A percentile compares a stretch with the other conserved stretches of the same genome.
phyloP scores from a whole-genome alignment of 2,888 invertebrate species.

The Apodemia hepburni region DNA sequence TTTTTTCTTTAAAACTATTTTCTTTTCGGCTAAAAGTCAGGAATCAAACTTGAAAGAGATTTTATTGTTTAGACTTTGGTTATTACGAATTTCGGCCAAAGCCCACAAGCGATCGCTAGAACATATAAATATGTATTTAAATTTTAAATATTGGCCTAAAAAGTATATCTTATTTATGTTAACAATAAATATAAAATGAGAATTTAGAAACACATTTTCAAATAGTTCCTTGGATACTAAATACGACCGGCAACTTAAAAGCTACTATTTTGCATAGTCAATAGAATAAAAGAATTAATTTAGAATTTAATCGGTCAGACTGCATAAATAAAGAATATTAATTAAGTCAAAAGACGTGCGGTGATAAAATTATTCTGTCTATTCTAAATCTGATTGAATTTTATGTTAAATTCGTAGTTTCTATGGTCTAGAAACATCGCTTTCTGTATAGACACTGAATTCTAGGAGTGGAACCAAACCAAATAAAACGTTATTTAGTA shows the following conservation, averaged over 20 bases:
- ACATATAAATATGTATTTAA: too few relatives aligned
- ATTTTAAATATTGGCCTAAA: too few relatives aligned
- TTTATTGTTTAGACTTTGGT: too few relatives aligned
- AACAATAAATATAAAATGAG: neutral
- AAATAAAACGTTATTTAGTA: too few relatives aligned
- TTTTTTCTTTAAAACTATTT: too few relatives aligned
- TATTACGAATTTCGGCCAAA: too few relatives aligned
- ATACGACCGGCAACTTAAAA: neutral
- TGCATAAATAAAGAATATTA: constrained; percentile 11
- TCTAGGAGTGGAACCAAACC: too few relatives aligned
- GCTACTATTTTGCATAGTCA: constrained; percentile 7
- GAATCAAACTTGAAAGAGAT: too few relatives aligned
- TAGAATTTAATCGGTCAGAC: neutral
- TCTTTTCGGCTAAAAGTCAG: too few relatives aligned
- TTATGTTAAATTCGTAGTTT: neutral
- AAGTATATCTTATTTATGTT: too few relatives aligned
- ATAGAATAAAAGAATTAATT: constrained; percentile 4
- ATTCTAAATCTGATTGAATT: neutral
- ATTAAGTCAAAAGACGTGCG: neutral
- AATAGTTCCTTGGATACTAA: neutral
- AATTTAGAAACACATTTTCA: neutral
- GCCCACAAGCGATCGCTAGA: too few relatives aligned
- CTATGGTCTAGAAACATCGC: neutral
- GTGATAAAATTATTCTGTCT: neutral
- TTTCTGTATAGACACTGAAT: neutral